Conservation (phyloP, 1,140 invertebrate species). For the Uloborus diversus region DNA sequence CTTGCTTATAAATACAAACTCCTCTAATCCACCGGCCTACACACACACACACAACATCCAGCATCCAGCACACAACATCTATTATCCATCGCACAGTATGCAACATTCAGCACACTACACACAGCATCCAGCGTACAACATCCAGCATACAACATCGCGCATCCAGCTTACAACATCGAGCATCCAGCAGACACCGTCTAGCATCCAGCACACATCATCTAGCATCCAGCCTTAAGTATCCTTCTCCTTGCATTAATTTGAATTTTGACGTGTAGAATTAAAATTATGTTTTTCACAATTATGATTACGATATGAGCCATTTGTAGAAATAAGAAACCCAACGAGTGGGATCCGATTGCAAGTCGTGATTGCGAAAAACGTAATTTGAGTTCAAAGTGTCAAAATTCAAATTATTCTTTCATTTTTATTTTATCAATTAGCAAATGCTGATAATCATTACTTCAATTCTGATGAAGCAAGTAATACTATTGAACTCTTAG, state of each 20-base stretch:
- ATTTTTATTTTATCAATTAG: not conserved
- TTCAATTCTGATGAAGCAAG: too few relatives aligned
- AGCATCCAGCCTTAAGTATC: not conserved
- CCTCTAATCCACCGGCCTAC: too few relatives aligned
- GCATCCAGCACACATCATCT: too few relatives aligned
- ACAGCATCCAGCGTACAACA: too few relatives aligned
- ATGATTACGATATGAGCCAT: not conserved
- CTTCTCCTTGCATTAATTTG: not conserved
- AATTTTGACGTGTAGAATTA: not conserved
- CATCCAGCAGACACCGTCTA: too few relatives aligned
- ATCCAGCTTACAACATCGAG: too few relatives aligned
- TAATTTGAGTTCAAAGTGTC: not conserved
- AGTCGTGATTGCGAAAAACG: not conserved
- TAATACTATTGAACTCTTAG: not conserved
- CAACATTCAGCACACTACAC: too few relatives aligned
- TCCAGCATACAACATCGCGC: too few relatives aligned
- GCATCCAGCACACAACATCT: too few relatives aligned
- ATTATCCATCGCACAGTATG: too few relatives aligned
- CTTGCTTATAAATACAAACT: too few relatives aligned
- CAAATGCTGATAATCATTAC: not conserved
- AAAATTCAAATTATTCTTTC: not conserved
- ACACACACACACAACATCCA: too few relatives aligned
- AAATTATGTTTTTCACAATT: not conserved
- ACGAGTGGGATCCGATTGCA: not conserved
- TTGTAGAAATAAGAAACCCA: not conserved